Percentiles rank a stretch among this genome's conserved stretches.
Conservation (phyloP, 2,797 vertebrate genomes). For the Ataeniobius toweri region DNA sequence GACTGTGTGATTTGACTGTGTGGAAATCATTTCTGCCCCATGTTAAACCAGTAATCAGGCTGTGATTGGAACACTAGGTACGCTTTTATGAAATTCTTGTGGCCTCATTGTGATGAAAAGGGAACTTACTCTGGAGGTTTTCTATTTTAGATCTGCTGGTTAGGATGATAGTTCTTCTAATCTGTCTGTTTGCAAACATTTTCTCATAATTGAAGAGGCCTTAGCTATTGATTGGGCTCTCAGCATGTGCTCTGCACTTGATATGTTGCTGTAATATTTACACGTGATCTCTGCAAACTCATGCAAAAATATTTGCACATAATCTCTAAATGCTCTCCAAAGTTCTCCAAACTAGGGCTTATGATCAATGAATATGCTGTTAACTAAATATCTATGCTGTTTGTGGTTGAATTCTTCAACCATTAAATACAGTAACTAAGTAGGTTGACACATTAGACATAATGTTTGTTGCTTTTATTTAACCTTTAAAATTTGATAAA, state of each 20-base stretch:
- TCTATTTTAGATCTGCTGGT: slow-evolving; percentile 50
- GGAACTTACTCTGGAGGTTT: slow-evolving; percentile 37
- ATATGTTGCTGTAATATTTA: slow-evolving; percentile 9
- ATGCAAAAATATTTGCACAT: not conserved
- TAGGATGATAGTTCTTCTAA: slow-evolving; percentile 52
- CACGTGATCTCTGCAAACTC: not conserved
- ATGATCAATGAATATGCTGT: not conserved
- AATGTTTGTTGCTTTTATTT: not conserved
- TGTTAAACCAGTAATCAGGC: slow-evolving; percentile 53
- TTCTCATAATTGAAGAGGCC: slow-evolving; percentile 26
- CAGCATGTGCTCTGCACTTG: not conserved
- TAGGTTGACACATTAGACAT: not conserved
- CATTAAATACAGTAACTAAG: not conserved
- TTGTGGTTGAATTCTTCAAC: too few species aligned
- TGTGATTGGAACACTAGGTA: slow-evolving; percentile 42
- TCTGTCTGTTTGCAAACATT: slow-evolving; percentile 43
- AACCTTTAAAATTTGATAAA: not conserved
- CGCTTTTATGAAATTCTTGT: slow-evolving; percentile 56
- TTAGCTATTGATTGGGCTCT: slow-evolving; percentile 11
- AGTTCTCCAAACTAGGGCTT: not conserved
- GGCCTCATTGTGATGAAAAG: slow-evolving; percentile 61
- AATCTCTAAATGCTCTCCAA: not conserved
- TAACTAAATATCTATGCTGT: not conserved
- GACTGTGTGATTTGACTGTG: slow-evolving; percentile 45
- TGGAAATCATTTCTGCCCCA: slow-evolving; percentile 52